These are phyloP conservation scores for Lycia hirtaria DNA, from an alignment of 2,888 invertebrate species.

Conservation along the genomic window DNA sequence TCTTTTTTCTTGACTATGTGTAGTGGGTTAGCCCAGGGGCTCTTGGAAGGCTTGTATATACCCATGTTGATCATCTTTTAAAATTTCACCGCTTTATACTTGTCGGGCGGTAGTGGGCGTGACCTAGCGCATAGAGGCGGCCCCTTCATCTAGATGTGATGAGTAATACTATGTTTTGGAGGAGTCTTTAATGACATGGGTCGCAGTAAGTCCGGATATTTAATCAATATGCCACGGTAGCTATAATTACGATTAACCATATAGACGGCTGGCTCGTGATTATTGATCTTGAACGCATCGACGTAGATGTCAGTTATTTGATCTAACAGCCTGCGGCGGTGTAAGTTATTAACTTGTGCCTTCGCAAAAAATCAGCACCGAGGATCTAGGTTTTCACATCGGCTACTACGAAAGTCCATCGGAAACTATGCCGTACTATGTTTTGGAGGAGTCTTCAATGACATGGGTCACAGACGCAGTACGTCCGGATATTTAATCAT, in stretches of 20 bases:
- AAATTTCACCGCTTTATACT: conserved; percentile 1
- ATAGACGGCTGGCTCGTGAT: not conserved
- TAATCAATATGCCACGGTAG: not conserved
- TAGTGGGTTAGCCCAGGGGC: not conserved
- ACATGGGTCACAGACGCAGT: not conserved
- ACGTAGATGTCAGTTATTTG: no score
- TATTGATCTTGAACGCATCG: not conserved
- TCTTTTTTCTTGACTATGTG: conserved; percentile 4
- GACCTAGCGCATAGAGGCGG: not conserved
- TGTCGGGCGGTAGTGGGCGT: not conserved
- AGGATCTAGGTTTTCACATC: no score
- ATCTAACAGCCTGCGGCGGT: no score
- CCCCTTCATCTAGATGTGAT: not conserved
- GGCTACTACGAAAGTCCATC: no score
- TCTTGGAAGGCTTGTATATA: not conserved
- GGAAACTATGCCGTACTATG: no score
- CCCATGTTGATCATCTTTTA: not conserved
- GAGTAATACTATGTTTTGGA: not conserved
- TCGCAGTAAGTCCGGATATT: not conserved
- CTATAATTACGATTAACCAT: not conserved
- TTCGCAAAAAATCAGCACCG: no score
- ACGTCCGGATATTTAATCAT: not conserved
- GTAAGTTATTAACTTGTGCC: no score
- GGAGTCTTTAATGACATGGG: not conserved
- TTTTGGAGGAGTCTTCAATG: not conserved